A percentile compares a stretch with the other conserved stretches of the same genome.
Conservation (phyloP, 2,797 vertebrate genomes). For the Ficedula albicollis region DNA sequence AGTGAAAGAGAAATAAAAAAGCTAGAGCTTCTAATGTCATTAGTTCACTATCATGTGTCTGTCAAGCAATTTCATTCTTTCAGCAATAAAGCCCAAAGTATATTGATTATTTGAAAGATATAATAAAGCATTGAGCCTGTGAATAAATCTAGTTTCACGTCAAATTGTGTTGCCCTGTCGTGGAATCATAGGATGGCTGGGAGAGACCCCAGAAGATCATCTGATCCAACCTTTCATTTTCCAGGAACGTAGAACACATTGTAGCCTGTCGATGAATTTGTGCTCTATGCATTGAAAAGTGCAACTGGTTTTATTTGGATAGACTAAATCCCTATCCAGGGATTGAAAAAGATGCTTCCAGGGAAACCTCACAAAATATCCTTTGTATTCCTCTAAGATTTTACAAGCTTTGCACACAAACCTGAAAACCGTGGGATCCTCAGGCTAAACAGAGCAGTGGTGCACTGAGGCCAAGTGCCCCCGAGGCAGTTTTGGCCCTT, state of each 20-base stretch:
- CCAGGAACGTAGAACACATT: neutral
- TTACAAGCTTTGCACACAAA: neutral
- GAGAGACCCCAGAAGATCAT: neutral
- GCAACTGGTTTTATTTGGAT: neutral
- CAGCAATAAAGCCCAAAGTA: neutral
- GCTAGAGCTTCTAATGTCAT: neutral
- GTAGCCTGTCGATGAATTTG: neutral
- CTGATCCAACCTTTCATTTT: neutral
- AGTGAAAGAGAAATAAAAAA: neutral
- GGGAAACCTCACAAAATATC: neutral
- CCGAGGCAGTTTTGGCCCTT: neutral
- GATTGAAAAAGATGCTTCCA: neutral
- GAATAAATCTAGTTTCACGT: neutral
- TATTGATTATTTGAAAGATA: neutral
- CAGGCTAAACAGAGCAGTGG: neutral
- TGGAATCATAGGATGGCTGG: neutral
- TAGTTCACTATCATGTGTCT: neutral
- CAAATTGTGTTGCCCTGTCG: neutral
- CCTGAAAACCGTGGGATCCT: neutral
- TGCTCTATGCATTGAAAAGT: neutral
- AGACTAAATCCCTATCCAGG: neutral
- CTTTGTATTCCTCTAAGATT: neutral
- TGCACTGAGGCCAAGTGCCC: neutral
- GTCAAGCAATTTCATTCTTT: constrained; percentile 5
- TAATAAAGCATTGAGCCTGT: neutral